phyloP scores from a whole-genome alignment of 2,113 vertebrate species.

The Calidris pygmaea region DNA sequence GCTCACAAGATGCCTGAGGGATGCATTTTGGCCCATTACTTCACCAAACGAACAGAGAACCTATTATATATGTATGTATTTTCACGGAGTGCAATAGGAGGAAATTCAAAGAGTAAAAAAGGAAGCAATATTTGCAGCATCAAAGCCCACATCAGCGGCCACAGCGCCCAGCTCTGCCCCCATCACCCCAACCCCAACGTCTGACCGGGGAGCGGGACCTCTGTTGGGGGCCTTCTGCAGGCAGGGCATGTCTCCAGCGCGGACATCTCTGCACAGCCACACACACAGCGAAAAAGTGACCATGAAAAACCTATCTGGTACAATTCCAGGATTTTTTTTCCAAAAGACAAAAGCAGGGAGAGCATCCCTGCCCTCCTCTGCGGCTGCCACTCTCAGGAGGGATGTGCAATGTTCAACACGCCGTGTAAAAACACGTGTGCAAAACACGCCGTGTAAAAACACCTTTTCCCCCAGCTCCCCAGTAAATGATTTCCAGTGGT shows the following conservation, averaged over 20 bases:
- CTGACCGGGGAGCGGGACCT: not conserved
- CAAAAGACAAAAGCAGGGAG: not conserved
- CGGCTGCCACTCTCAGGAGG: not conserved
- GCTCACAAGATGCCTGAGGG: not conserved
- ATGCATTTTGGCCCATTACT: not conserved
- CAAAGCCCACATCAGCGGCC: not conserved
- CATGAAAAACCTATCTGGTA: fast-evolving
- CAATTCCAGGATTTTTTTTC: not conserved
- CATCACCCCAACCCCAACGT: not conserved
- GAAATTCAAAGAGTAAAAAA: not conserved
- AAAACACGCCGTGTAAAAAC: not conserved
- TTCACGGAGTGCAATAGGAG: not conserved
- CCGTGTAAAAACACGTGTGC: not conserved
- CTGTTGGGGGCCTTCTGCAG: not conserved
- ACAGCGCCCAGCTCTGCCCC: not conserved
- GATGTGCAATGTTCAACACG: fast-evolving
- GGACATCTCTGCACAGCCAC: not conserved
- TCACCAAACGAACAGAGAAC: not conserved
- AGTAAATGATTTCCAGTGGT: not conserved
- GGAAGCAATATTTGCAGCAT: not conserved
- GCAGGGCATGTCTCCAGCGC: not conserved
- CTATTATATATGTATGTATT: not conserved
- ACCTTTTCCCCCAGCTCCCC: not conserved
- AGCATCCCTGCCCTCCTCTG: not conserved
- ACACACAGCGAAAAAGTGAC: not conserved